Percentiles rank a stretch among this genome's conserved stretches.
Evolutionary conservation across 2,888 invertebrate species (phyloP).

Genomic region (Sarcophaga rosellei): DNA sequence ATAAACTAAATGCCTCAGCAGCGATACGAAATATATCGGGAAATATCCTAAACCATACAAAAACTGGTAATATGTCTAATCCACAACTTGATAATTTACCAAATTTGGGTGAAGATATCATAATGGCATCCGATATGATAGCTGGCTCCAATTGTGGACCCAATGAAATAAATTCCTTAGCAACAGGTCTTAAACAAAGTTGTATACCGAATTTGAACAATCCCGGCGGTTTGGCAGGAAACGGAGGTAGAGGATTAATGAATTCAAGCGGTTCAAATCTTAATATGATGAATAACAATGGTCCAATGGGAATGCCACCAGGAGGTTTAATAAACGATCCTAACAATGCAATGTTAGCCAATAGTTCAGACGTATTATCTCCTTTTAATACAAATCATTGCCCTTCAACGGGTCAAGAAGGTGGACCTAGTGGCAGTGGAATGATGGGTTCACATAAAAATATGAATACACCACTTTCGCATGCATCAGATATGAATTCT

Average conservation of each 20-base stretch:
- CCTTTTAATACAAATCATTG: constrained; percentile 65
- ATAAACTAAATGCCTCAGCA: constrained; percentile 66
- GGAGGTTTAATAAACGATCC: constrained; percentile 74
- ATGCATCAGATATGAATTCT: constrained; percentile 46
- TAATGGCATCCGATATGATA: constrained; percentile 72
- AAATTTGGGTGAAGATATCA: constrained; percentile 76
- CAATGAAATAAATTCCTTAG: constrained; percentile 57
- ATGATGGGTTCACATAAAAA: constrained; percentile 56
- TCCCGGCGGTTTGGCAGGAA: constrained; percentile 65
- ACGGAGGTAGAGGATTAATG: constrained; percentile 51
- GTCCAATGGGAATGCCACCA: constrained; percentile 51
- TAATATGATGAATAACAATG: constrained; percentile 65
- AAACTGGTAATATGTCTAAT: constrained; percentile 46
- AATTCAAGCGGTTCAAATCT: constrained; percentile 69
- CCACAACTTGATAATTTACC: constrained; percentile 66
- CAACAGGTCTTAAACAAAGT: constrained; percentile 66
- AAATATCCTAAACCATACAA: constrained; percentile 64
- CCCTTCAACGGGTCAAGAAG: constrained; percentile 65
- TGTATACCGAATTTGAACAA: constrained; percentile 58
- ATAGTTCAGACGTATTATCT: constrained; percentile 69
- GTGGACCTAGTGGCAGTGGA: constrained; percentile 22
- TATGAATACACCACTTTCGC: constrained; percentile 43
- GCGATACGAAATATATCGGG: constrained; percentile 71
- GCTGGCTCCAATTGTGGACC: constrained; percentile 42
- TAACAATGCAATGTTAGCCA: constrained; percentile 38